Evolutionary conservation across 92 coral and sea anemone species (phyloP).

Genomic region (Siderastrea radians): DNA sequence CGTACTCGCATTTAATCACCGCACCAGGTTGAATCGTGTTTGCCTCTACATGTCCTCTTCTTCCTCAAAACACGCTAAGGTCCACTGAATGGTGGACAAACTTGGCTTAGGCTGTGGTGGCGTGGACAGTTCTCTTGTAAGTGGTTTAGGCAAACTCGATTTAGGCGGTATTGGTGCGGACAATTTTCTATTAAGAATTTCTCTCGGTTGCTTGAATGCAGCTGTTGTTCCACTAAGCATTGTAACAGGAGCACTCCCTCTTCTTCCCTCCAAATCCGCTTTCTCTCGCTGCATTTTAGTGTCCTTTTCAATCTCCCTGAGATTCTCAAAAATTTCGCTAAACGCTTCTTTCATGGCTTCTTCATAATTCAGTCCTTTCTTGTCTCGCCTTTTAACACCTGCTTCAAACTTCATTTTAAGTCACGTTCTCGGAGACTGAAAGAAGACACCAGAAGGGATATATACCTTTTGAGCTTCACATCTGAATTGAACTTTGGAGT

Average conservation of each 20-base stretch:
- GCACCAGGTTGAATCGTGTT: not conserved
- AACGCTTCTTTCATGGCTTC: conserved; percentile 37
- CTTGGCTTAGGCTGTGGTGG: not conserved
- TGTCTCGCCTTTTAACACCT: not conserved
- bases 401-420: too few relatives aligned
- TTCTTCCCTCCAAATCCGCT: not conserved
- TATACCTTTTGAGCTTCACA: too few relatives aligned
- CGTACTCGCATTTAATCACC: too few relatives aligned
- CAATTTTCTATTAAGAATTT: not conserved
- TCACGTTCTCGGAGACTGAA: too few relatives aligned
- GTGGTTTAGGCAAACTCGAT: not conserved
- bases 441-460: too few relatives aligned
- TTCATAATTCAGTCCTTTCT: conserved; percentile 4
- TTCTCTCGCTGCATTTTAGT: conserved; percentile 5
- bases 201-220: not conserved
- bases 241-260: conserved; percentile 31
- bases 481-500: too few relatives aligned
- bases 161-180: not conserved
- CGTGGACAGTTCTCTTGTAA: not conserved
- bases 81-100: conserved; percentile 8
- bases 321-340: conserved; percentile 37
- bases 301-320: conserved; percentile 30
- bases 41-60: not conserved
- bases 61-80: not conserved
- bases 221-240: conserved; percentile 5